phyloP scores from a whole-genome alignment of 2,113 vertebrate species.

The Australoheros scitulus region DNA sequence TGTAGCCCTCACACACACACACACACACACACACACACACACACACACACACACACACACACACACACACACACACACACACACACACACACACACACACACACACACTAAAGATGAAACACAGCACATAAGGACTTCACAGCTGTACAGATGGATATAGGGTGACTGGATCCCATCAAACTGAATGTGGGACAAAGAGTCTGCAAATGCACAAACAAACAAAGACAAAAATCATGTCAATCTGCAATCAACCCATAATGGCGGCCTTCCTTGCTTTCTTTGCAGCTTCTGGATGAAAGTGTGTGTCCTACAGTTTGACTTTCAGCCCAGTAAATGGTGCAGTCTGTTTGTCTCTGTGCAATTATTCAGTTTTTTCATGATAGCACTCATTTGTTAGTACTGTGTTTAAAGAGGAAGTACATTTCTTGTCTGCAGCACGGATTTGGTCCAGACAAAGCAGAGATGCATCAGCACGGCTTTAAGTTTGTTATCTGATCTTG shows the following conservation, averaged over 20 bases:
- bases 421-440: not conserved
- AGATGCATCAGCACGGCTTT: too few relatives aligned
- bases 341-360: too few relatives aligned
- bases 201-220: too few relatives aligned
- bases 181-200: too few relatives aligned
- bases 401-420: not conserved
- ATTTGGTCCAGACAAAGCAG: not conserved
- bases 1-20: slow-evolving; percentile 6
- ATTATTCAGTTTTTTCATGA: too few relatives aligned
- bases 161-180: not conserved
- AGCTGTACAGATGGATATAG: not conserved
- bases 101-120: slow-evolving; percentile 2
- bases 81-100: not conserved
- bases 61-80: not conserved
- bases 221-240: too few relatives aligned
- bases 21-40: not conserved
- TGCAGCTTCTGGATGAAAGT: not conserved
- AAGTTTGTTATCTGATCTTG: not conserved
- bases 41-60: slow-evolving; percentile 4
- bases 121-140: slow-evolving; percentile 3
- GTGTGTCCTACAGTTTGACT: too few relatives aligned
- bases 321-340: too few relatives aligned
- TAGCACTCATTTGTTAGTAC: too few relatives aligned
- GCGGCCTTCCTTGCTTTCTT: too few relatives aligned
- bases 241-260: too few relatives aligned